A percentile compares a stretch with the other conserved stretches of the same genome.
These are phyloP conservation scores for Prorops nasuta DNA, from an alignment of 1,140 invertebrate species.

Conservation along the genomic window DNA sequence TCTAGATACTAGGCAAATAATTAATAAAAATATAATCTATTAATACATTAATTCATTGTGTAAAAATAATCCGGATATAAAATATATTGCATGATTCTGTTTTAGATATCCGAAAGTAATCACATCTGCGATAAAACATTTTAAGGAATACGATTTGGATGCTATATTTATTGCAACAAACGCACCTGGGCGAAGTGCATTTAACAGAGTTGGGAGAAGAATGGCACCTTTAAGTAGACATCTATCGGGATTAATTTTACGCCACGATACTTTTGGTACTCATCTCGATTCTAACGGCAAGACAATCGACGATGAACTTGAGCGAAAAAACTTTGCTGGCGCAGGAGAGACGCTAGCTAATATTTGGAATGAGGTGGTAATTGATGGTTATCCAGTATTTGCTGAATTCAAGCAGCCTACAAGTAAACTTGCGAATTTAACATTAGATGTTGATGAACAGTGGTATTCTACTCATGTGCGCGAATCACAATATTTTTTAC, in stretches of 20 bases:
- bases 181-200: slow-evolving; percentile 47
- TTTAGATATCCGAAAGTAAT: slow-evolving; percentile 46
- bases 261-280: slow-evolving; percentile 42
- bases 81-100: too few relatives aligned
- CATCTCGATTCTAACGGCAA: slow-evolving; percentile 39
- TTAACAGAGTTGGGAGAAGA: slow-evolving; percentile 30
- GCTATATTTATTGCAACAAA: slow-evolving; percentile 48
- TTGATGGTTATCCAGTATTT: slow-evolving; percentile 23
- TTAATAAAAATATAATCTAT: too few relatives aligned
- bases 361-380: slow-evolving; percentile 20
- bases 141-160: slow-evolving; percentile 45
- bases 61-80: too few relatives aligned
- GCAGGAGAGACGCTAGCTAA: slow-evolving; percentile 32
- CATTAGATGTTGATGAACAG: background rate
- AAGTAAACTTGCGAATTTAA: background rate
- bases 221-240: slow-evolving; percentile 48
- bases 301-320: slow-evolving; percentile 40
- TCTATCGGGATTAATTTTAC: slow-evolving; percentile 42
- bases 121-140: slow-evolving; percentile 33
- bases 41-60: too few relatives aligned
- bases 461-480: slow-evolving; percentile 12
- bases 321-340: slow-evolving; percentile 32
- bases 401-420: slow-evolving; percentile 1
- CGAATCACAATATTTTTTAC: slow-evolving; percentile 1
- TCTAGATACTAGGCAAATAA: too few relatives aligned